These are phyloP conservation scores for Pithys albifrons DNA, from an alignment of 2,113 vertebrate genomes.

Conservation along the genomic window DNA sequence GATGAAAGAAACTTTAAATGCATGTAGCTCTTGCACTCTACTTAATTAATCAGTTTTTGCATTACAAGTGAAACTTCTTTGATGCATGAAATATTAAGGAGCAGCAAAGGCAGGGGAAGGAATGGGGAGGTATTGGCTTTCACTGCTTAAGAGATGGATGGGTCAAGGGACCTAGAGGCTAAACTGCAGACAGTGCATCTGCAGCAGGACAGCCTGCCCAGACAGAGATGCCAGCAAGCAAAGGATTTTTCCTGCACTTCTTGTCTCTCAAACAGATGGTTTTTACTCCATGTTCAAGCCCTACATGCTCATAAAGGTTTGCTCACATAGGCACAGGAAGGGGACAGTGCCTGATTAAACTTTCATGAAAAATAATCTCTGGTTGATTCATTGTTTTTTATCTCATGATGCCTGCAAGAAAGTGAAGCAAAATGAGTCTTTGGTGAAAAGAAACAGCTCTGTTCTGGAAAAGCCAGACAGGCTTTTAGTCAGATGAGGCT, in stretches of 20 bases:
- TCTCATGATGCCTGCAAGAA: constrained; percentile 7
- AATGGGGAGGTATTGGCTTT: neutral
- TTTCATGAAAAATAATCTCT: constrained; percentile 62
- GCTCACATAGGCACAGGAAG: neutral
- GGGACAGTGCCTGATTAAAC: constrained; percentile 48
- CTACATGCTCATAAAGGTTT: neutral
- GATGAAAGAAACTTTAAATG: constrained; percentile 76
- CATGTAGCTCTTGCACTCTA: constrained; percentile 64
- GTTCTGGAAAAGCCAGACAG: neutral
- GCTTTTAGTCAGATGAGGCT: constrained; percentile 52
- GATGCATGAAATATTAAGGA: constrained; percentile 71
- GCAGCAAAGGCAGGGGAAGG: neutral
- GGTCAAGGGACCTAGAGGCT: neutral
- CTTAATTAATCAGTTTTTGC: constrained; percentile 78
- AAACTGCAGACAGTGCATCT: neutral
- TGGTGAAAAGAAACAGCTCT: constrained; percentile 5
- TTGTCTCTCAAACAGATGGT: neutral
- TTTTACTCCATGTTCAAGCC: neutral
- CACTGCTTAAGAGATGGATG: neutral
- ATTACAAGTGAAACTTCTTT: constrained; percentile 77
- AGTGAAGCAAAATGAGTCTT: constrained; percentile 49
- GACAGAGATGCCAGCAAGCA: neutral
- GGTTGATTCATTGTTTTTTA: constrained; percentile 53
- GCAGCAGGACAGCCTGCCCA: neutral
- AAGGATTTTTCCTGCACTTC: neutral